phyloP scores from a whole-genome alignment of 2,797 vertebrate species.

The Steatocranus sp. region DNA sequence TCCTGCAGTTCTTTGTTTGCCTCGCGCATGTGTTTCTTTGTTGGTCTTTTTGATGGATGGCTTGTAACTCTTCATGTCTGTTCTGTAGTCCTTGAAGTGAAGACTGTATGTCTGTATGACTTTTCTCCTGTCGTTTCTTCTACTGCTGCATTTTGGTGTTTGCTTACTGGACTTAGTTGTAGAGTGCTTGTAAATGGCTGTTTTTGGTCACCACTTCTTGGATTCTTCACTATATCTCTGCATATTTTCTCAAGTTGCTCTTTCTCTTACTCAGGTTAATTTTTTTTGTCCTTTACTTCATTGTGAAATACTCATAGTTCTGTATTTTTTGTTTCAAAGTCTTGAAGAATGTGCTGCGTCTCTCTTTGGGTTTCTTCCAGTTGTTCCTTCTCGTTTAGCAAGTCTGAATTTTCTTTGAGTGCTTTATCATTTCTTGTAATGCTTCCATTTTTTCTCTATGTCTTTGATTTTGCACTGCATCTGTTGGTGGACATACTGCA shows the following conservation, averaged over 20 bases:
- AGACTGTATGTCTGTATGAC: not conserved
- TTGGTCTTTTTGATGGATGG: not conserved
- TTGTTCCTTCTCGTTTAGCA: not conserved
- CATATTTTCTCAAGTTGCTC: not conserved
- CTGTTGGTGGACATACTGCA: too few species aligned
- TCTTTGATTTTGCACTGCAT: not conserved
- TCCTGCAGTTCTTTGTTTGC: not conserved
- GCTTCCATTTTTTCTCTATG: not conserved
- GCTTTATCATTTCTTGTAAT: not conserved
- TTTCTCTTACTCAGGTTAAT: too few species aligned
- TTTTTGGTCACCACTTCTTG: not conserved
- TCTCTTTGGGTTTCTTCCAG: not conserved
- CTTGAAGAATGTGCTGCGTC: not conserved
- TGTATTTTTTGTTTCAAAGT: not conserved
- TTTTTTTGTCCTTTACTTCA: not conserved
- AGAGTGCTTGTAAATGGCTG: not conserved
- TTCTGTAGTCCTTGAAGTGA: not conserved
- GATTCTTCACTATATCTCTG: not conserved
- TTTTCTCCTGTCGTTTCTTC: rapidly evolving
- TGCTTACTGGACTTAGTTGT: not conserved
- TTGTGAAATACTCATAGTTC: not conserved
- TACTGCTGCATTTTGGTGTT: rapidly evolving
- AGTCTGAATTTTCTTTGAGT: not conserved
- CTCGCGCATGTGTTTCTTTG: not conserved
- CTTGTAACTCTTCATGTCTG: not conserved